Evolutionary conservation across 2,797 vertebrate species (phyloP).

Genomic region (Cirrhinus molitorella): DNA sequence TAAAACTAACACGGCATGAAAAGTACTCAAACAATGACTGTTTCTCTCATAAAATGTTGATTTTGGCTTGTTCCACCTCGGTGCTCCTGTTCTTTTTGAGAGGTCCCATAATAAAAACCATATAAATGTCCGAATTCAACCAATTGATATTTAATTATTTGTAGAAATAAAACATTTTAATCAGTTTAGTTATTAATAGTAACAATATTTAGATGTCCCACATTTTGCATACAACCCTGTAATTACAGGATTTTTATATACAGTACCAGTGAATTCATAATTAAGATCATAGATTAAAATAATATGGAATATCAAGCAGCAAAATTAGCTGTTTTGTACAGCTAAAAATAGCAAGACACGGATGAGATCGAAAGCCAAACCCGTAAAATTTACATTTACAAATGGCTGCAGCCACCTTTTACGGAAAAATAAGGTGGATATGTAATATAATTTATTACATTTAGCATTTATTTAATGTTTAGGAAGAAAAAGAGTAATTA

Average conservation of each 20-base stretch:
- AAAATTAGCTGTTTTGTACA: no score
- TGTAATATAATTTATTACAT: no score
- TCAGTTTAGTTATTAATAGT: background rate
- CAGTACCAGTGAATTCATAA: no score
- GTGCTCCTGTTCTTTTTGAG: background rate
- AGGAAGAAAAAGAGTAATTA: no score
- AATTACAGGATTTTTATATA: background rate
- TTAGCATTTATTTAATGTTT: no score
- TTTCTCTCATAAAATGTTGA: background rate
- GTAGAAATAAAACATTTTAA: background rate
- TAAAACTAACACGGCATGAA: constrained; percentile 13
- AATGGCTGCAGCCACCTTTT: no score
- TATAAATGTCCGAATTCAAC: background rate
- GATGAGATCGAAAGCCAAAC: no score
- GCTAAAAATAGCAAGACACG: no score
- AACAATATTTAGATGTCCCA: background rate
- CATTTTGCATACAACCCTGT: background rate
- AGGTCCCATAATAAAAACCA: background rate
- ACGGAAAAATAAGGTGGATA: no score
- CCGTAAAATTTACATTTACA: no score
- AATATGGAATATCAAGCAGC: no score
- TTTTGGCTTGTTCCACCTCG: background rate
- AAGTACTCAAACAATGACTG: background rate
- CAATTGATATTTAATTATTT: background rate
- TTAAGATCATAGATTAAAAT: no score